Conservation (phyloP, 2,888 invertebrate genomes). For the Macropis europaea region DNA sequence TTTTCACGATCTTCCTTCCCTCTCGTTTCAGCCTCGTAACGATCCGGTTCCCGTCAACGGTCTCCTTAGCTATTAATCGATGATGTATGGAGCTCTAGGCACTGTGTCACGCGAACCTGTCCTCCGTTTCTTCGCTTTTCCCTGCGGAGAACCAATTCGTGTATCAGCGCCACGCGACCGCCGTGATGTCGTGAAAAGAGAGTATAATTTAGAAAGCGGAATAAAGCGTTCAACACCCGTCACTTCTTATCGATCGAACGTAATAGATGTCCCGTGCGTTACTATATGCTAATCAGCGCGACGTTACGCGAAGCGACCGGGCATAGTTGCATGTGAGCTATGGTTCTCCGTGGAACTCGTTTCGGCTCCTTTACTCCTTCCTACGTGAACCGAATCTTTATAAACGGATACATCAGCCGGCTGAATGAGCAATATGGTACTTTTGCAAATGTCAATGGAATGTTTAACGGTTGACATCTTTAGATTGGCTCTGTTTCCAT, state of each 20-base stretch:
- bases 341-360: neutral
- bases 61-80: neutral
- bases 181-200: neutral
- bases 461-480: too few relatives aligned
- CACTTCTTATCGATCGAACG: constrained; percentile 3
- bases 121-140: neutral
- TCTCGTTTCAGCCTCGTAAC: neutral
- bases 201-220: neutral
- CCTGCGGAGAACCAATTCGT: neutral
- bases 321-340: neutral
- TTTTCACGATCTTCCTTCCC: neutral
- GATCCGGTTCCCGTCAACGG: neutral
- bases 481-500: too few relatives aligned
- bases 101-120: neutral
- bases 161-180: neutral
- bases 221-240: neutral
- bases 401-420: too few relatives aligned
- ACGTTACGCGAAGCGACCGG: neutral
- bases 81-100: neutral
- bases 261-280: neutral
- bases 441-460: too few relatives aligned
- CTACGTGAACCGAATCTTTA: too few relatives aligned
- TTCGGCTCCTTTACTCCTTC: too few relatives aligned
- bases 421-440: too few relatives aligned
- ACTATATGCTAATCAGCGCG: neutral